These are phyloP conservation scores for Metaphire vulgaris DNA, from an alignment of 1,140 invertebrate species.

Conservation along the genomic window DNA sequence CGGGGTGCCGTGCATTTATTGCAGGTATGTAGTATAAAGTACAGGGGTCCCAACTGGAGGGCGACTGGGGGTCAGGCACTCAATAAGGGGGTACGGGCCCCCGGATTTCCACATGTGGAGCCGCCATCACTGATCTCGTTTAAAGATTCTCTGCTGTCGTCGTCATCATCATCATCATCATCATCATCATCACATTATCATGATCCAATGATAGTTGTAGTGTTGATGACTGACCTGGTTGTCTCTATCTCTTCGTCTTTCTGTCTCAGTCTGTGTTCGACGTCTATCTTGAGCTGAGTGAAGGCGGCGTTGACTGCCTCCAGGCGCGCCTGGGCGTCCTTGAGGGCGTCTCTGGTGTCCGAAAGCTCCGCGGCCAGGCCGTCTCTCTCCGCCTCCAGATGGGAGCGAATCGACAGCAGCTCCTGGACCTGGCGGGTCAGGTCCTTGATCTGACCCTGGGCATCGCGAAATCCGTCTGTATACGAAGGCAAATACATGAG, in stretches of 20 bases:
- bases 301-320: conserved; percentile 48
- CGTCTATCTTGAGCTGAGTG: conserved; percentile 45
- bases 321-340: conserved; percentile 48
- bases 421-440: conserved; percentile 47
- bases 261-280: conserved; percentile 51
- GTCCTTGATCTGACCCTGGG: conserved; percentile 46
- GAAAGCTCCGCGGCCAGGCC: conserved; percentile 45
- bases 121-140: no score
- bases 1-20: no score
- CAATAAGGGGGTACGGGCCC: no score
- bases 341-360: conserved; percentile 50
- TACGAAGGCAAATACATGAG: background rate
- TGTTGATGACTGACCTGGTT: conserved; percentile 32
- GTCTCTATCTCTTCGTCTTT: conserved; percentile 52
- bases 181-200: no score
- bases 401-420: conserved; percentile 39
- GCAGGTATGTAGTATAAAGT: no score
- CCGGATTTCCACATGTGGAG: no score
- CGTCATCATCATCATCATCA: no score
- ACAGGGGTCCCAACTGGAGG: no score
- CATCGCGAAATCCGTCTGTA: conserved; percentile 43
- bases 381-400: conserved; percentile 49
- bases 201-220: no score
- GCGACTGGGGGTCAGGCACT: no score
- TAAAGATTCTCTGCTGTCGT: no score